phyloP scores from a whole-genome alignment of 2,888 invertebrate species.

The Shargacucullia verbasci region DNA sequence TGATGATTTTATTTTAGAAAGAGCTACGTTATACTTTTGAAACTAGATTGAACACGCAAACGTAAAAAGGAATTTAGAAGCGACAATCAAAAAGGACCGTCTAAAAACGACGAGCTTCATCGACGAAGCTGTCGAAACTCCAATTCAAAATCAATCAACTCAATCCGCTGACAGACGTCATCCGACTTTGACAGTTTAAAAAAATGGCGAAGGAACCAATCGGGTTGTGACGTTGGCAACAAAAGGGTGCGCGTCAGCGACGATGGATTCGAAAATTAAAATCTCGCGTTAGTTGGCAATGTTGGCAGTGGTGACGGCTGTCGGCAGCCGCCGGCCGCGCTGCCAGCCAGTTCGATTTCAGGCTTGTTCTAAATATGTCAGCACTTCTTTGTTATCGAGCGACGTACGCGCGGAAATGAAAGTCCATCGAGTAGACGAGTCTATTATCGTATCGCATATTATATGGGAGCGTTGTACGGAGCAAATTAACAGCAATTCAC shows the following conservation, averaged over 20 bases:
- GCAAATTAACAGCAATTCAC: constrained; percentile 64
- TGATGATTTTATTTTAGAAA: too few relatives aligned
- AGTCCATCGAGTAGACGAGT: constrained; percentile 82
- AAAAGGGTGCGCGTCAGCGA: constrained; percentile 74
- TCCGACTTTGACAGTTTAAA: constrained; percentile 80
- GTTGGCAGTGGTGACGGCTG: constrained; percentile 82
- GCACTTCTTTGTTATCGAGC: constrained; percentile 87
- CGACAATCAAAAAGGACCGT: constrained; percentile 11
- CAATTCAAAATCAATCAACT: constrained; percentile 78
- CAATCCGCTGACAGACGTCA: constrained; percentile 74
- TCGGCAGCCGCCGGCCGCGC: constrained; percentile 67
- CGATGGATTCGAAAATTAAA: constrained; percentile 88
- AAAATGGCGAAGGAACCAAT: constrained; percentile 77
- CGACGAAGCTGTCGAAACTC: constrained; percentile 67
- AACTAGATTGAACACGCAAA: too few relatives aligned
- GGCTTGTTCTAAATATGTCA: constrained; percentile 89
- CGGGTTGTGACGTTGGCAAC: constrained; percentile 78
- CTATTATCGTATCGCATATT: constrained; percentile 84
- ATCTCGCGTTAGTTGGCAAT: constrained; percentile 79
- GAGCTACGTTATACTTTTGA: too few relatives aligned
- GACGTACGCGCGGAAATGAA: constrained; percentile 88
- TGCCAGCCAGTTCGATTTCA: constrained; percentile 83
- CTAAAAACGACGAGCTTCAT: constrained; percentile 21
- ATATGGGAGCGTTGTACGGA: constrained; percentile 63
- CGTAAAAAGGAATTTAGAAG: background rate